Evolutionary conservation across 2,888 invertebrate genomes (phyloP).

Genomic region (Tortricodes alternella): DNA sequence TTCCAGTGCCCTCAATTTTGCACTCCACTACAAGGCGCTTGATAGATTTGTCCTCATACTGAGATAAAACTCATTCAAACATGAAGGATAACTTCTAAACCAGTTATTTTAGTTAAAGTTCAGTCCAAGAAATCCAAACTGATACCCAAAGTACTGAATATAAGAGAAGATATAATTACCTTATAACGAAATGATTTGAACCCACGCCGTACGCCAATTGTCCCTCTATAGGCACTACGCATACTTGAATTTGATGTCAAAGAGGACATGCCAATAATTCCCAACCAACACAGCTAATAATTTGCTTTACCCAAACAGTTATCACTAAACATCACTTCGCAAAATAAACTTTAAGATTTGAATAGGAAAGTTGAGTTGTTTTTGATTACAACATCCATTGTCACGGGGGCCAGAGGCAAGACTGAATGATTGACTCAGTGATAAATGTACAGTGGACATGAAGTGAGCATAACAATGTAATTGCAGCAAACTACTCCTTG

Average conservation of each 20-base stretch:
- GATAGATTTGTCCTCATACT: too few species aligned
- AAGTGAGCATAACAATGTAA: constrained; percentile 81
- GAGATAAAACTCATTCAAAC: background rate
- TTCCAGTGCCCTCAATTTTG: too few species aligned
- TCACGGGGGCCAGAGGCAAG: constrained; percentile 64
- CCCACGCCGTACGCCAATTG: constrained; percentile 76
- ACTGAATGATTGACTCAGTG: constrained; percentile 70
- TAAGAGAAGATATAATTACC: constrained; percentile 56
- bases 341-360: constrained; percentile 43
- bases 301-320: constrained; percentile 37
- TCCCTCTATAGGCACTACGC: constrained; percentile 74
- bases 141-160: constrained; percentile 7
- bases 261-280: constrained; percentile 72
- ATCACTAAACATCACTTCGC: constrained; percentile 46
- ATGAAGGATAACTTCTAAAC: too few species aligned
- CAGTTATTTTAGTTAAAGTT: too few species aligned
- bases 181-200: constrained; percentile 77
- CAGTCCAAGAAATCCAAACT: background rate
- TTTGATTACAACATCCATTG: constrained; percentile 66
- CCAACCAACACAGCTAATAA: constrained; percentile 33
- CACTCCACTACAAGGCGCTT: too few species aligned
- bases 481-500: constrained; percentile 79
- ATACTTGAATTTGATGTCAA: constrained; percentile 74
- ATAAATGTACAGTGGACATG: constrained; percentile 69
- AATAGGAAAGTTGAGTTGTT: constrained; percentile 43